These are phyloP conservation scores for Eidolon helvum DNA, from an alignment of 2,113 vertebrate genomes.

Conservation along the genomic window DNA sequence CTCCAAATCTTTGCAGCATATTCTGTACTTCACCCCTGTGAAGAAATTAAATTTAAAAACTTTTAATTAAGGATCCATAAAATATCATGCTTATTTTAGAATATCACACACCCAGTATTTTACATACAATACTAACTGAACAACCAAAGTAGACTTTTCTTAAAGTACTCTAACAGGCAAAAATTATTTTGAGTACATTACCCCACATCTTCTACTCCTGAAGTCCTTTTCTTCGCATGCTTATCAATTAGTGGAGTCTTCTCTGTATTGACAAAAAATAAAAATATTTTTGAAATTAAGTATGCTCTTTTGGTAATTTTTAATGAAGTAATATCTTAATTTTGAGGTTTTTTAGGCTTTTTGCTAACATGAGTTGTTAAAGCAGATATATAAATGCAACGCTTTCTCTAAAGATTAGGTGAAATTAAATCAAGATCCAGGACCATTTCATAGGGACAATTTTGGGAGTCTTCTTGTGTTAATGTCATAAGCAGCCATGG, in stretches of 20 bases:
- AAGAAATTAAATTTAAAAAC: slow-evolving; percentile 57
- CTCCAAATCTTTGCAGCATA: slow-evolving; percentile 94
- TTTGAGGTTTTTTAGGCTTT: background rate
- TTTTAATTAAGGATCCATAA: background rate
- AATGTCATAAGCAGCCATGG: background rate
- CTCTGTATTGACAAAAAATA: slow-evolving; percentile 69
- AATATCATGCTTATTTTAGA: slow-evolving; percentile 37
- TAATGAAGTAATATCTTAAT: background rate
- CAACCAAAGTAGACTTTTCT: background rate
- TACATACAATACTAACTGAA: background rate
- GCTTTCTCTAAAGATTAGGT: background rate
- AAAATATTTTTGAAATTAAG: slow-evolving; percentile 19
- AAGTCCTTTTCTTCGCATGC: slow-evolving; percentile 83
- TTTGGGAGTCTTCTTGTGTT: background rate
- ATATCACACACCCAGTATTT: background rate
- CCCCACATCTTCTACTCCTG: slow-evolving; percentile 80
- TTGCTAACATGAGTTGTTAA: background rate
- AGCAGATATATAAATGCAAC: background rate
- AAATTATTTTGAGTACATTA: slow-evolving; percentile 70
- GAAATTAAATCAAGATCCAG: background rate
- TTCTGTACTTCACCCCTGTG: slow-evolving; percentile 91
- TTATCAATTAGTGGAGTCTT: slow-evolving; percentile 79
- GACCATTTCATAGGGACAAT: background rate
- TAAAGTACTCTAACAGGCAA: slow-evolving; percentile 12
- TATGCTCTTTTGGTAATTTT: slow-evolving; percentile 2